phyloP scores from a whole-genome alignment of 2,113 vertebrate species.

The Mobula birostris region DNA sequence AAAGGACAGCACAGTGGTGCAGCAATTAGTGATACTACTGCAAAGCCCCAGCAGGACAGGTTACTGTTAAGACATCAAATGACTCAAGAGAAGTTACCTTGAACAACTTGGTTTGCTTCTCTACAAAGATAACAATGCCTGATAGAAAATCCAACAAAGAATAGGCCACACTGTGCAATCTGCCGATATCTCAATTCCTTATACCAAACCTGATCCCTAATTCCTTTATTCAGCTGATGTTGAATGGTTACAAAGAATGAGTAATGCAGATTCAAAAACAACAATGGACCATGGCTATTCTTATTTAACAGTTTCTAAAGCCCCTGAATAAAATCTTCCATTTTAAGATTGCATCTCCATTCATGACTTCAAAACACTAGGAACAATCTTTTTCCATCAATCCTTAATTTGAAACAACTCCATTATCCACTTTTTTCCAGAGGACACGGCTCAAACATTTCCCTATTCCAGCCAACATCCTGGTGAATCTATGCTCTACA shows the following conservation, averaged over 20 bases:
- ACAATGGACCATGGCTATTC: too few relatives aligned
- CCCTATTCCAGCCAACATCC: neutral
- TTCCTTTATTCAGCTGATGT: neutral
- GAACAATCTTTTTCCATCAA: neutral
- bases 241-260: neutral
- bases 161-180: neutral
- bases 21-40: too few relatives aligned
- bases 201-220: neutral
- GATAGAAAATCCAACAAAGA: neutral
- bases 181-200: neutral
- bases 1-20: too few relatives aligned
- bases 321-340: neutral
- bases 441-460: neutral
- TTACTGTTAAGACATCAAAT: neutral
- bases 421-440: neutral
- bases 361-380: neutral
- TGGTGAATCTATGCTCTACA: neutral
- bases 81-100: too few relatives aligned
- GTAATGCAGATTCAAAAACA: neutral
- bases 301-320: neutral
- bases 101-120: neutral
- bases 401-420: neutral
- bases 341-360: neutral
- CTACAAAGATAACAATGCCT: neutral
- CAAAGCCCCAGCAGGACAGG: too few relatives aligned